Percentiles rank a stretch among this genome's conserved stretches.
phyloP scores from a whole-genome alignment of 2,888 invertebrate species.

The Sinopyrophorus schimmeli region DNA sequence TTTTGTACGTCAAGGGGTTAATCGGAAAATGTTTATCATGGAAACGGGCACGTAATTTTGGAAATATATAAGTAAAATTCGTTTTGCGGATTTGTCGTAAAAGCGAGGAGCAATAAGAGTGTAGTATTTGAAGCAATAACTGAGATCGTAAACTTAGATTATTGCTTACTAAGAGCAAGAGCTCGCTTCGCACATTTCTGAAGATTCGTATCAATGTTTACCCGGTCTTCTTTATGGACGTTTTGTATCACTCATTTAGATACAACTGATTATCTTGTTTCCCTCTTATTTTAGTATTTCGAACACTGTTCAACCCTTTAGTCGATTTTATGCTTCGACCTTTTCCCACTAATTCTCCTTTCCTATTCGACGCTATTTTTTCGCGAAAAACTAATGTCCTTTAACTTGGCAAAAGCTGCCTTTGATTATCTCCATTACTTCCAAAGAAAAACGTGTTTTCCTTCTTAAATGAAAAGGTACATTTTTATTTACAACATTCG shows the following conservation, averaged over 20 bases:
- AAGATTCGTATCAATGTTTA: constrained; percentile 14
- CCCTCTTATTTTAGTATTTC: constrained; percentile 1
- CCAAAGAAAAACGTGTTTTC: too few relatives aligned
- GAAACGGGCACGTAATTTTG: constrained; percentile 5
- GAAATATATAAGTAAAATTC: constrained; percentile 11
- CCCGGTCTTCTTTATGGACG: constrained; percentile 9
- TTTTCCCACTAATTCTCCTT: too few relatives aligned
- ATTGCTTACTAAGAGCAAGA: constrained; percentile 13
- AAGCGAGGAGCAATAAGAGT: constrained; percentile 11
- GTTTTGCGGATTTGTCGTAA: constrained; percentile 16
- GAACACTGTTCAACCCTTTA: constrained; percentile 9
- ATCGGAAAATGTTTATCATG: constrained; percentile 11
- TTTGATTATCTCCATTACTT: too few relatives aligned
- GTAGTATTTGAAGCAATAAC: constrained; percentile 15
- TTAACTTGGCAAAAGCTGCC: too few relatives aligned
- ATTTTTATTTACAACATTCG: too few relatives aligned
- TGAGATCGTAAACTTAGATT: constrained; percentile 17
- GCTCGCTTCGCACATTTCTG: constrained; percentile 9
- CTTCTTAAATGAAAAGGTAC: too few relatives aligned
- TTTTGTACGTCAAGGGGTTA: too few relatives aligned
- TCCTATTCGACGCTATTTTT: too few relatives aligned
- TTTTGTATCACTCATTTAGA: constrained; percentile 15
- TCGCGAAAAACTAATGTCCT: too few relatives aligned
- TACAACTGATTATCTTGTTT: constrained; percentile 10
- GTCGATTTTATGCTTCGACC: too few relatives aligned